Conservation (phyloP, 2,113 vertebrate species). For the Anser brachyrhynchus region DNA sequence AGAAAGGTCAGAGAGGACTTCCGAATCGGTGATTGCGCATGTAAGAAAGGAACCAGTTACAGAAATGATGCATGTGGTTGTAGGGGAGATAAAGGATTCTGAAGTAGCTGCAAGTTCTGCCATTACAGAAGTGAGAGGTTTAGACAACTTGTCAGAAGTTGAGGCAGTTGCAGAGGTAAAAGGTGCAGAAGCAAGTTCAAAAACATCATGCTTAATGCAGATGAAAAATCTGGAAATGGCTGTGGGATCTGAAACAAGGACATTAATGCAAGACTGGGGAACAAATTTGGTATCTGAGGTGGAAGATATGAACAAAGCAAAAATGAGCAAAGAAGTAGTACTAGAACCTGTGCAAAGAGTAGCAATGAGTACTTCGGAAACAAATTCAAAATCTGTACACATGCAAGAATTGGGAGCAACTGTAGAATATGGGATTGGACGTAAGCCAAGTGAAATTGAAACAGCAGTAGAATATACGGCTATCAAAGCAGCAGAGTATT, state of each 20-base stretch:
- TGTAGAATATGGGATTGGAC: background rate
- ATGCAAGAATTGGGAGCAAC: background rate
- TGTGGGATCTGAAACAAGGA: background rate
- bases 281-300: background rate
- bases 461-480: background rate
- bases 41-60: background rate
- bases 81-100: background rate
- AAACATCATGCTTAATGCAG: background rate
- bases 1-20: background rate
- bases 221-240: background rate
- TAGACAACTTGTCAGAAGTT: background rate
- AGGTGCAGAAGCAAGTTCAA: background rate
- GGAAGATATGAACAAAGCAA: background rate
- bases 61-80: background rate
- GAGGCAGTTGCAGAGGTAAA: background rate
- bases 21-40: background rate
- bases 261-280: background rate
- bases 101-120: background rate
- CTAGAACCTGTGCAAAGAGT: background rate
- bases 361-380: background rate
- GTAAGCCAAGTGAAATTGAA: background rate
- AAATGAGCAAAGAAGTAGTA: background rate
- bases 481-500: background rate
- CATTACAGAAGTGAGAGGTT: background rate
- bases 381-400: background rate